Evolutionary conservation across 2,797 vertebrate genomes (phyloP).

Genomic region (Schizopygopsis malacanthus): DNA sequence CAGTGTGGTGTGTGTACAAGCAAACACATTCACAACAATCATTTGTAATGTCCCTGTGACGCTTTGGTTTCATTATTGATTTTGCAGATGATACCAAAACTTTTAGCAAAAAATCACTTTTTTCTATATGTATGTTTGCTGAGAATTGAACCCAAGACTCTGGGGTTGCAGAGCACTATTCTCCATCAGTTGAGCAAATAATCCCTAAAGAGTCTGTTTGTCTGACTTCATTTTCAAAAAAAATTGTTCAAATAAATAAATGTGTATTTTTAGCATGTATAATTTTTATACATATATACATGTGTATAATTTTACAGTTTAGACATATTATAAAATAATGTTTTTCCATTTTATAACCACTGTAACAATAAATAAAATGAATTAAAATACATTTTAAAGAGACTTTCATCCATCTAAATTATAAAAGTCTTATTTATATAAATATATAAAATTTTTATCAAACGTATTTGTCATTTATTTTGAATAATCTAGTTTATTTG

Average conservation of each 20-base stretch:
- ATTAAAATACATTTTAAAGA: not conserved
- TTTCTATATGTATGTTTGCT: not conserved
- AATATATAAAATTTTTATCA: not conserved
- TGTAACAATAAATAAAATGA: not conserved
- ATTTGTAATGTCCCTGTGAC: not conserved
- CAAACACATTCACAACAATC: not conserved
- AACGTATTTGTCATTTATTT: not conserved
- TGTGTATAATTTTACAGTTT: not conserved
- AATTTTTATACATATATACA: not conserved
- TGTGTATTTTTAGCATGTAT: not conserved
- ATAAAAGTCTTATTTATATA: not conserved
- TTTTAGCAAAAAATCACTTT: not conserved
- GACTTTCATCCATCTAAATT: not conserved
- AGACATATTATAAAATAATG: not conserved
- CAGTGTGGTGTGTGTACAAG: conserved; percentile 16
- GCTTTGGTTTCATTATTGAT: not conserved
- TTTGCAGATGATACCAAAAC: not conserved
- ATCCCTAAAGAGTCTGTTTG: not conserved
- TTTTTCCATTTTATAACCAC: not conserved
- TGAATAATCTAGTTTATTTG: not conserved
- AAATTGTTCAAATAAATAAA: not conserved
- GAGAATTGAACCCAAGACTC: not conserved
- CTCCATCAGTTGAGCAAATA: not conserved
- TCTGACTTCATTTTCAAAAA: not conserved
- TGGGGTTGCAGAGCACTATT: not conserved